Evolutionary conservation across 2,113 vertebrate species (phyloP).

Genomic region (Tragelaphus imberbis): DNA sequence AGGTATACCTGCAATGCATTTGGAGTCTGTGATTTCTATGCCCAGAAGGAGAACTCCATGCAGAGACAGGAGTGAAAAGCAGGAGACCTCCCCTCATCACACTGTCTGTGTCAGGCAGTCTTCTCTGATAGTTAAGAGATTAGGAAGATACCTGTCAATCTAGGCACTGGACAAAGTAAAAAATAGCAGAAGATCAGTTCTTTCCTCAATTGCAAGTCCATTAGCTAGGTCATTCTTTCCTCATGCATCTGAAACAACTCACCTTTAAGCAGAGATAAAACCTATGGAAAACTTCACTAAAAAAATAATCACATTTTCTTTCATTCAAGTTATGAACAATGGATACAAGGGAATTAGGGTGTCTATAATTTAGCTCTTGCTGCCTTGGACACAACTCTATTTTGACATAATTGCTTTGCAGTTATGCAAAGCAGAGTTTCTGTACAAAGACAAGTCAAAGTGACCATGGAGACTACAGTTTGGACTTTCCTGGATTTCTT

Average conservation of each 20-base stretch:
- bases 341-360: neutral
- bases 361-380: neutral
- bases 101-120: neutral
- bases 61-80: neutral
- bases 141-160: neutral
- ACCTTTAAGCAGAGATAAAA: conserved; percentile 18
- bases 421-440: neutral
- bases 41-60: neutral
- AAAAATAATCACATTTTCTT: neutral
- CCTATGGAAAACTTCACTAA: neutral
- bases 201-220: neutral
- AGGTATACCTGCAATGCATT: neutral
- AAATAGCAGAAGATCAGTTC: neutral
- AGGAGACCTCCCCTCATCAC: neutral
- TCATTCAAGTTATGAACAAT: neutral
- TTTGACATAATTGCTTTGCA: neutral
- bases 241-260: neutral
- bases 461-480: neutral
- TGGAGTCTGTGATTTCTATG: neutral
- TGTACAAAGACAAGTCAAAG: neutral
- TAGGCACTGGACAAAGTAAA: neutral
- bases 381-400: neutral
- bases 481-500: conserved; percentile 21
- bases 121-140: neutral
- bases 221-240: neutral